Evolutionary conservation across 2,888 invertebrate species (phyloP), one percentile per base, ranked within the genome.

Genomic region (Trichopoda pennipes): DNA sequence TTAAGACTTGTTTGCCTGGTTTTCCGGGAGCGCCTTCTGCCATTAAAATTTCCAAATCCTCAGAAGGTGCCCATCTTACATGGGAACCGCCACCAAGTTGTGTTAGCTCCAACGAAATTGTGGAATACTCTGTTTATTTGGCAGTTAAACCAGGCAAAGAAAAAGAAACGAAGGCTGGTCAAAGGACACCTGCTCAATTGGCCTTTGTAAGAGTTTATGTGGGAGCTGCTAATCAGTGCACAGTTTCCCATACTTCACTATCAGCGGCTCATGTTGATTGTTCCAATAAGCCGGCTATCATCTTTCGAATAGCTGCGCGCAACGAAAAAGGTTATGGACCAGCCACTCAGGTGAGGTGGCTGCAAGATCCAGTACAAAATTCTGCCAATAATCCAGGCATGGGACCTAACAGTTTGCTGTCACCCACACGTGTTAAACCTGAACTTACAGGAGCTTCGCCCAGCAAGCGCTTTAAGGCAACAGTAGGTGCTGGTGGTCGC

Each of bases 321-420:
- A 86, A 86, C 66, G 85, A 85, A 63, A 86, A 86, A 53, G 86
- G 86, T 9, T 86, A 85, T 76, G 86, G 86, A 0, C 86, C 86
- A 2, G 86, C 86, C n/a, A 86, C 86, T 3, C 86, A 86, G 16
- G 86, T 86, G 0, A 85, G 86, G 85, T 86, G 86, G 86, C 68
- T 86, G 17, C 86, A 86, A 73, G 86, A 85, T 83, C 84, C 84
- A 10, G 79, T 84, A 9, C 85, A 84, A 80, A 76, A 72, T 53
- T 42, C 82, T 2, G 23, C 66, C 1, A 58, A 58, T 21, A 82
- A 73, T 61, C 35, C 81, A 4, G 35, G 66, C 10, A 21, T 78
- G n/a, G 82, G 81, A 9, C 60, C 73, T 4, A 79, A 80, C 51
- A 86, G 84, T 58, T 68, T 85, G 17, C 63, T 84, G 9, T 85